Evolutionary conservation across 2,797 vertebrate species (phyloP).

Genomic region (Epinephelus malabaricus): DNA sequence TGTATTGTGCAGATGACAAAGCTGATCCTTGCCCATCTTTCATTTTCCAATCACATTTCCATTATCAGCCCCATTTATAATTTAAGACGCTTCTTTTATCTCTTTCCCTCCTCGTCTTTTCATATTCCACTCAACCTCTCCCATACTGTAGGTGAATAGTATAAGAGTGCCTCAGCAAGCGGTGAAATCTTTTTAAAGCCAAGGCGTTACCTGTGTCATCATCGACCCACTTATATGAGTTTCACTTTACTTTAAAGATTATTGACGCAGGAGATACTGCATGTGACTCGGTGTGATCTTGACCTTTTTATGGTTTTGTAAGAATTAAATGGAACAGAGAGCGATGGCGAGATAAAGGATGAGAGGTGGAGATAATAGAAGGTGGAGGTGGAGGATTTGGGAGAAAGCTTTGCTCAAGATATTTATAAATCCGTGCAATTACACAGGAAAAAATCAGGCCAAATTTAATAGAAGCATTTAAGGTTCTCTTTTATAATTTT

Average conservation of each 20-base stretch:
- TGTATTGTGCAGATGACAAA: constrained; percentile 31
- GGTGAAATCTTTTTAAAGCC: background rate
- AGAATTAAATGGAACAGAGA: constrained; percentile 11
- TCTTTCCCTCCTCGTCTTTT: constrained; percentile 24
- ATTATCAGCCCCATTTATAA: constrained; percentile 61
- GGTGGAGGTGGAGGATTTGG: background rate
- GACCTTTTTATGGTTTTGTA: constrained; percentile 34
- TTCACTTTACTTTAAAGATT: constrained; percentile 6
- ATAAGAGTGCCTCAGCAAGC: constrained; percentile 8
- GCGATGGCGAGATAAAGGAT: constrained; percentile 1
- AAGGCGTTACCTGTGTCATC: constrained; percentile 11
- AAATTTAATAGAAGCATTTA: background rate
- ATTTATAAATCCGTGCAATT: background rate
- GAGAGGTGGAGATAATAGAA: constrained; percentile 4
- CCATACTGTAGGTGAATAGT: constrained; percentile 7
- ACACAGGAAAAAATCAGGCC: background rate
- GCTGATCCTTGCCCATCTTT: constrained; percentile 38
- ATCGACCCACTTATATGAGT: constrained; percentile 2
- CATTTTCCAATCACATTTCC: constrained; percentile 56
- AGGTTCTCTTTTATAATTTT: constrained; percentile 13
- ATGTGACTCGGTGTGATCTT: constrained; percentile 17
- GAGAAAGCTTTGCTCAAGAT: background rate
- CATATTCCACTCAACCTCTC: constrained; percentile 14
- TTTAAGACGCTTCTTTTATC: constrained; percentile 50
- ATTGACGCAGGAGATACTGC: background rate